A percentile compares a stretch with the other conserved stretches of the same genome.
These are phyloP conservation scores for Syrmaticus mikado DNA, from an alignment of 2,113 vertebrate species.

Conservation along the genomic window DNA sequence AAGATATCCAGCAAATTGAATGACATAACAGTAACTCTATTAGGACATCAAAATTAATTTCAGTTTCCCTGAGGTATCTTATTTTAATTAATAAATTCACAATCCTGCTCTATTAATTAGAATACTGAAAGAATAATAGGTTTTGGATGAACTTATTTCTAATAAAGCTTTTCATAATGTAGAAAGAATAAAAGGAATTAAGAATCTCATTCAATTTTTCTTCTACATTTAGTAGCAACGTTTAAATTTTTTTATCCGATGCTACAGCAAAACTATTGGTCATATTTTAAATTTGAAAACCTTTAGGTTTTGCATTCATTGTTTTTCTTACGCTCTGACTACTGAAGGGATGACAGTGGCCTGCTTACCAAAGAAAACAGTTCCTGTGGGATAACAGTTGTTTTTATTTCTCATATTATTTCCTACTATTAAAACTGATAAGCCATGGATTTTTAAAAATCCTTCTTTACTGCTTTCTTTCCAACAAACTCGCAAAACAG, in stretches of 20 bases:
- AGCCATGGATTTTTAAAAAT: not conserved
- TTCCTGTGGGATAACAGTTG: not conserved
- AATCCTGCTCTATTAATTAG: slow-evolving; percentile 79
- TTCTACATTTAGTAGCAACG: slow-evolving; percentile 44
- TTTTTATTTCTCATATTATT: slow-evolving; percentile 24
- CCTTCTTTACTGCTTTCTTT: not conserved
- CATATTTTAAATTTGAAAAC: slow-evolving; percentile 55
- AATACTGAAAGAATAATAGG: slow-evolving; percentile 73
- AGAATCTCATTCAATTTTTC: slow-evolving; percentile 69
- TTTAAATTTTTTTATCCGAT: slow-evolving; percentile 30
- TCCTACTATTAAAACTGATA: not conserved
- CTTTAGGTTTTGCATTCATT: not conserved
- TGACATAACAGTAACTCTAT: slow-evolving; percentile 67
- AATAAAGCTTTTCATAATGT: slow-evolving; percentile 73
- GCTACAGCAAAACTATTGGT: slow-evolving; percentile 27
- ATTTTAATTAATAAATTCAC: slow-evolving; percentile 82
- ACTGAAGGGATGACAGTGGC: not conserved
- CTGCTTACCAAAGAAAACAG: slow-evolving; percentile 7
- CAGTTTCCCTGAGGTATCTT: slow-evolving; percentile 74
- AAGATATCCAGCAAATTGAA: slow-evolving; percentile 72
- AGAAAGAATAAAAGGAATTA: slow-evolving; percentile 70
- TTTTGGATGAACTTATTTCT: slow-evolving; percentile 75
- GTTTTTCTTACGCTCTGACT: slow-evolving; percentile 11
- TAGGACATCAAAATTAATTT: slow-evolving; percentile 83
- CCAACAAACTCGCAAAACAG: not conserved